These are phyloP conservation scores for Rana temporaria DNA, from an alignment of 2,113 vertebrate species.

Conservation along the genomic window DNA sequence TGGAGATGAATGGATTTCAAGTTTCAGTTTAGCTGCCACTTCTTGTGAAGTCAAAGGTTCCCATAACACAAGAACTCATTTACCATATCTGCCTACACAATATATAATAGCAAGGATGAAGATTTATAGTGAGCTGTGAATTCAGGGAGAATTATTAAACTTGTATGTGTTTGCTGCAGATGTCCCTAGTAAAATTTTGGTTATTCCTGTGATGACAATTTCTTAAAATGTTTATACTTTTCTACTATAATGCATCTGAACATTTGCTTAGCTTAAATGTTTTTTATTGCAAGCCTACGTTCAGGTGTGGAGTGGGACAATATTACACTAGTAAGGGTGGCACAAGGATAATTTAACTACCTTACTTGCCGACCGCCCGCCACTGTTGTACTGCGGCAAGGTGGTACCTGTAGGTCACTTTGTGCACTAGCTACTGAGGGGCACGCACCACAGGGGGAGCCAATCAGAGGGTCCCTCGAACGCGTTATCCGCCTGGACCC, in stretches of 20 bases:
- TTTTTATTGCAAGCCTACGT: background rate
- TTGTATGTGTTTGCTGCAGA: conserved; percentile 36
- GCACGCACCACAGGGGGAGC: too few relatives aligned
- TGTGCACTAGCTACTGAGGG: too few relatives aligned
- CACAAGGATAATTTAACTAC: conserved; percentile 1
- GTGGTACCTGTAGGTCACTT: too few relatives aligned
- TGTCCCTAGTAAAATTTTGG: conserved; percentile 25
- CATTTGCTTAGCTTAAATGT: conserved; percentile 18
- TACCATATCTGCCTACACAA: conserved; percentile 42
- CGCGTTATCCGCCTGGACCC: too few relatives aligned
- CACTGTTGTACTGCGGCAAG: too few relatives aligned
- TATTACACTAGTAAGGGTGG: background rate
- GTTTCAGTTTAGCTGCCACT: conserved; percentile 37
- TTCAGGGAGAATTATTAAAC: conserved; percentile 36
- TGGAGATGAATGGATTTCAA: conserved; percentile 31
- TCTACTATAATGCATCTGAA: conserved; percentile 22
- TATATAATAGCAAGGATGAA: conserved; percentile 43
- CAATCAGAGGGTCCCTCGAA: too few relatives aligned
- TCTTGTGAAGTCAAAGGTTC: conserved; percentile 41
- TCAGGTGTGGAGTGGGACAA: background rate
- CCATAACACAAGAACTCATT: conserved; percentile 43
- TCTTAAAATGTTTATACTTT: conserved; percentile 27
- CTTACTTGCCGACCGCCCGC: background rate
- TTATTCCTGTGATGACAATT: conserved; percentile 22
- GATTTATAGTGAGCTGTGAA: conserved; percentile 30